Conservation (phyloP, 2,113 vertebrate genomes). For the Emydocephalus ijimae region DNA sequence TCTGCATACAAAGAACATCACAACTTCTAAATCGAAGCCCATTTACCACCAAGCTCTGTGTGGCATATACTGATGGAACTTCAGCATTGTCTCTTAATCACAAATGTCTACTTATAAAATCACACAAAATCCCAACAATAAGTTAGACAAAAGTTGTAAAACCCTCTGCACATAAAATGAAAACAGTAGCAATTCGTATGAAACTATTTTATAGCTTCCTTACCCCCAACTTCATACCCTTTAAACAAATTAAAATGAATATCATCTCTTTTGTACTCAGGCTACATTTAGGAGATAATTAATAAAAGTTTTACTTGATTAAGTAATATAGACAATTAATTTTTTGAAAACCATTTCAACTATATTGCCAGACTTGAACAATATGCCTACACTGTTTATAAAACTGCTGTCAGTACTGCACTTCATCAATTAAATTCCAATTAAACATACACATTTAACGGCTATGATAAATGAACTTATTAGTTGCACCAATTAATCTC, state of each 20-base stretch:
- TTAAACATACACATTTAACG: constrained; percentile 16
- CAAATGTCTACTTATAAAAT: background rate
- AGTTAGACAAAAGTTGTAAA: background rate
- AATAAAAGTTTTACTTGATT: background rate
- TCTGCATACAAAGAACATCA: background rate
- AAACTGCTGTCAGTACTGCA: constrained; percentile 8
- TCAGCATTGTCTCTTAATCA: background rate
- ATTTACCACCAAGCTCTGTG: background rate
- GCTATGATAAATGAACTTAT: constrained; percentile 22
- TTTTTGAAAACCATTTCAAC: background rate
- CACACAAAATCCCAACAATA: background rate
- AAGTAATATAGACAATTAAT: constrained; percentile 9
- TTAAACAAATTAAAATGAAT: constrained; percentile 7
- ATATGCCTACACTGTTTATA: constrained; percentile 7
- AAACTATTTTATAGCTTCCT: background rate
- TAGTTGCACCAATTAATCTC: constrained; percentile 17
- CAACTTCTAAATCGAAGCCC: background rate
- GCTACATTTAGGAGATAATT: background rate
- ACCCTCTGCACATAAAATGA: background rate
- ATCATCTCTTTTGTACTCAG: background rate
- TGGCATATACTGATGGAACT: background rate
- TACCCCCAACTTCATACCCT: background rate
- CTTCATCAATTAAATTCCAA: constrained; percentile 27
- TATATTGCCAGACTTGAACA: background rate
- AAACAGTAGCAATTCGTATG: background rate